phyloP scores from a whole-genome alignment of 2,797 vertebrate species.

The Rhabdomys pumilio region DNA sequence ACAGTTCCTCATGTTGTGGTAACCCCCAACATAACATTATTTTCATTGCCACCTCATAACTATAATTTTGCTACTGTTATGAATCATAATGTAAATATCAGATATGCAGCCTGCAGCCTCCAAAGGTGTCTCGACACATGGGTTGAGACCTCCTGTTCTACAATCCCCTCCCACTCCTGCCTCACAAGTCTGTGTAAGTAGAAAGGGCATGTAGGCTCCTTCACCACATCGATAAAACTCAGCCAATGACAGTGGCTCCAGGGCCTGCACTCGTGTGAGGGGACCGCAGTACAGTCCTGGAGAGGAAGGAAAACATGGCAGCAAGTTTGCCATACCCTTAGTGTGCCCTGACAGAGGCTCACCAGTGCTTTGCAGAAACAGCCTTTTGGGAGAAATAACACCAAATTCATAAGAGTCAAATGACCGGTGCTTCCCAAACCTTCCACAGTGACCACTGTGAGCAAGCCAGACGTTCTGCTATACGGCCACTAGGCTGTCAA shows the following conservation, averaged over 20 bases:
- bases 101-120: background rate
- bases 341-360: background rate
- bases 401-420: background rate
- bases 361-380: background rate
- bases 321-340: background rate
- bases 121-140: background rate
- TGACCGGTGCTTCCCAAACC: slow-evolving; percentile 19
- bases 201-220: background rate
- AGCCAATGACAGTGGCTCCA: background rate
- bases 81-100: background rate
- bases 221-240: background rate
- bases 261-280: background rate
- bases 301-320: background rate
- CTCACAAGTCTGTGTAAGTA: background rate
- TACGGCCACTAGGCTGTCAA: accelerated
- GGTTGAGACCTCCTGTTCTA: background rate
- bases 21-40: background rate
- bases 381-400: slow-evolving; percentile 15
- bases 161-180: background rate
- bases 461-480: background rate
- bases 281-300: accelerated
- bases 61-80: background rate
- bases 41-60: background rate
- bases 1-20: background rate
- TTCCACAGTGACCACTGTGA: background rate